A percentile compares a stretch with the other conserved stretches of the same genome.
These are phyloP conservation scores for Psittacara wagleri DNA, from an alignment of 2,113 vertebrate species.

Conservation along the genomic window DNA sequence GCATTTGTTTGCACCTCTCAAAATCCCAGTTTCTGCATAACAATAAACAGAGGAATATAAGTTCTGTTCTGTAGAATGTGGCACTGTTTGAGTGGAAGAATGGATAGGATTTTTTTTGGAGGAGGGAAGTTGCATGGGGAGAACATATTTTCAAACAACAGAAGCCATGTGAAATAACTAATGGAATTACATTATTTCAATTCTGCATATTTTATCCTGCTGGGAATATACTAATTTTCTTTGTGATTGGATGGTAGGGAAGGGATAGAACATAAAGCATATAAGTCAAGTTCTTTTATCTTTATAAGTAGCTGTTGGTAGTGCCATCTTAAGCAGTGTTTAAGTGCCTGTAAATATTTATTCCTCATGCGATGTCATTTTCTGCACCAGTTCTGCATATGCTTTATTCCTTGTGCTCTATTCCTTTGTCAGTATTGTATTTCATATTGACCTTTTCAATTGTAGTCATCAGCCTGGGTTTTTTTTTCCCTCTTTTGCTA, in stretches of 20 bases:
- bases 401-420: not conserved
- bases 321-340: not conserved
- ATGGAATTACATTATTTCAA: not conserved
- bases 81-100: not conserved
- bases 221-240: not conserved
- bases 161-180: not conserved
- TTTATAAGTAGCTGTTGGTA: not conserved
- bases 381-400: not conserved
- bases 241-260: not conserved
- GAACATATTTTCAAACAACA: not conserved
- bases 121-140: not conserved
- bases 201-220: not conserved
- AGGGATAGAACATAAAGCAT: not conserved
- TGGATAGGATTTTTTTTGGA: not conserved
- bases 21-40: not conserved
- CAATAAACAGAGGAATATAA: not conserved
- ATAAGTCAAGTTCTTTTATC: not conserved
- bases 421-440: constrained; percentile 16
- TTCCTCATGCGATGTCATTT: not conserved
- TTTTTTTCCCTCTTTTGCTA: constrained; percentile 27
- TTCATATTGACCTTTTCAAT: constrained; percentile 57
- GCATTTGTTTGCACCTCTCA: not conserved
- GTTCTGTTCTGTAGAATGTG: not conserved
- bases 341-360: not conserved
- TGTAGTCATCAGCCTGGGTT: not conserved